Evolutionary conservation across 2,113 vertebrate species (phyloP).

Genomic region (Isurus oxyrinchus): DNA sequence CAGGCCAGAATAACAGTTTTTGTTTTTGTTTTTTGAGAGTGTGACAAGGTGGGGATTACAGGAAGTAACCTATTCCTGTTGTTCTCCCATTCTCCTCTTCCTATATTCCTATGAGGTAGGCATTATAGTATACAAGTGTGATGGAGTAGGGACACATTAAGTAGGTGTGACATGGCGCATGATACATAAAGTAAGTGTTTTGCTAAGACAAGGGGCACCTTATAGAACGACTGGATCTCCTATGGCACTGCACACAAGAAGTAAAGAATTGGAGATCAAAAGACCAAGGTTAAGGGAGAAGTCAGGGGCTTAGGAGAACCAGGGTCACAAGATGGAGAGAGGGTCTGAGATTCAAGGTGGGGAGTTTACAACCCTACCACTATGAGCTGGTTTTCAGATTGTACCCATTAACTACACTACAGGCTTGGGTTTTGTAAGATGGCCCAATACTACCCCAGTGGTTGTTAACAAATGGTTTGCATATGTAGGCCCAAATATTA

Average conservation of each 20-base stretch:
- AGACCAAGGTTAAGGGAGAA: background rate
- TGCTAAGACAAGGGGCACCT: no score
- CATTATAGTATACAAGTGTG: no score
- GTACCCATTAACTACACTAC: background rate
- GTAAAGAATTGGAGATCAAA: background rate
- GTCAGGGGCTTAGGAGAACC: background rate
- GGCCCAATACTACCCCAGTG: background rate
- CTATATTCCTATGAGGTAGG: no score
- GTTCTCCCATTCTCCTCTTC: no score
- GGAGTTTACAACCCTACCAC: background rate
- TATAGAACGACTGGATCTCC: background rate
- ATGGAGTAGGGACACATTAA: no score
- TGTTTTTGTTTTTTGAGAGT: no score
- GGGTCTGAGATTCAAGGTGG: background rate
- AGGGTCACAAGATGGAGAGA: background rate
- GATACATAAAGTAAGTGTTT: no score
- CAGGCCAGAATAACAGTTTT: no score
- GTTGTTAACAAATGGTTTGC: background rate
- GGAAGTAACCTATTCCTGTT: no score
- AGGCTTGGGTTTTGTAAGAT: background rate
- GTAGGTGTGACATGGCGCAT: no score
- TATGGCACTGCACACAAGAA: background rate
- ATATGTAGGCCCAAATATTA: background rate
- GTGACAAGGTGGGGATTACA: no score
- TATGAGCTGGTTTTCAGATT: background rate